phyloP scores from a whole-genome alignment of 2,797 vertebrate species.

The Sphenodon punctatus region DNA sequence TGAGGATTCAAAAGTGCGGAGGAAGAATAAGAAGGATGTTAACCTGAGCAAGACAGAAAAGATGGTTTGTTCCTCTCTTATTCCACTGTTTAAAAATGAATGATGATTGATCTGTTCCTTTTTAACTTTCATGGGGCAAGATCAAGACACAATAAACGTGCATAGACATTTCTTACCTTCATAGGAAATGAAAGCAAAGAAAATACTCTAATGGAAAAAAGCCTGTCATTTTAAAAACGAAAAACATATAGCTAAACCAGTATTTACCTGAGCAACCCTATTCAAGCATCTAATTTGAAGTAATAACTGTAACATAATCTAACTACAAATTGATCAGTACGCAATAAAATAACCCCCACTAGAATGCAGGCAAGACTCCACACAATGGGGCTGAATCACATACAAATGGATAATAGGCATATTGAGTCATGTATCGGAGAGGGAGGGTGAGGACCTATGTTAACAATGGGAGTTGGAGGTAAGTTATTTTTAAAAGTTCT shows the following conservation, averaged over 20 bases:
- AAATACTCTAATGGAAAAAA: no score
- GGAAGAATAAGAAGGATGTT: constrained; percentile 91
- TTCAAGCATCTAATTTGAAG: neutral
- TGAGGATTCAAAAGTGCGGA: constrained; percentile 87
- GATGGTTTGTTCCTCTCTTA: constrained; percentile 81
- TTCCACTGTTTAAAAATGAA: neutral
- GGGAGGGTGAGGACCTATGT: neutral
- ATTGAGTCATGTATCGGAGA: constrained; percentile 12
- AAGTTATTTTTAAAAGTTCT: constrained; percentile 10
- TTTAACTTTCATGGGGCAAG: neutral
- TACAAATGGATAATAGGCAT: neutral
- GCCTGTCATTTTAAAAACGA: neutral
- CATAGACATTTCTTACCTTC: neutral
- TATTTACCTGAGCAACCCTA: neutral
- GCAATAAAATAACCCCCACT: constrained; percentile 21
- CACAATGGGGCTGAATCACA: constrained; percentile 18
- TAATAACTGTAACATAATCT: neutral
- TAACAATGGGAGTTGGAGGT: constrained; percentile 36
- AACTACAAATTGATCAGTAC: constrained; percentile 4
- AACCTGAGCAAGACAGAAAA: constrained; percentile 99
- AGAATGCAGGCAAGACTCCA: constrained; percentile 24
- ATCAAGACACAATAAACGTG: neutral
- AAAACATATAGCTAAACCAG: neutral
- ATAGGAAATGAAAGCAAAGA: neutral
- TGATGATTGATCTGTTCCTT: rapidly evolving